Evolutionary conservation across 2,797 vertebrate species (phyloP).

Genomic region (Acropternis orthonyx): DNA sequence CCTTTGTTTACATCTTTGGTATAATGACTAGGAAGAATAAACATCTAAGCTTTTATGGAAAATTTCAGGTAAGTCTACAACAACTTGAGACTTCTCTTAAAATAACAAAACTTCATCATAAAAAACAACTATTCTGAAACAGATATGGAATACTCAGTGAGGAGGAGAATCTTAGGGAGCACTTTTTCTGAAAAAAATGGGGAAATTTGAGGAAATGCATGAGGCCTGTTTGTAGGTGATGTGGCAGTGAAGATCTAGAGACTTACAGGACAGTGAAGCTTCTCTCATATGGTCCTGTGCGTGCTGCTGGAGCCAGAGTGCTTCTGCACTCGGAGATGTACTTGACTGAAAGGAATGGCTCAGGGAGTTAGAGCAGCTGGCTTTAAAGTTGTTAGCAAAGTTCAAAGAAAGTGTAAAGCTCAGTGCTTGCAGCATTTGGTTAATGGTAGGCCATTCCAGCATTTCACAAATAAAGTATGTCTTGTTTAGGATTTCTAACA

Average conservation of each 20-base stretch:
- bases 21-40: not conserved
- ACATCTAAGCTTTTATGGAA: not conserved
- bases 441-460: not conserved
- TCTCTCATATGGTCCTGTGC: not conserved
- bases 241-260: not conserved
- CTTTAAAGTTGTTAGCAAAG: not conserved
- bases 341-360: not conserved
- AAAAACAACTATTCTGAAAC: not conserved
- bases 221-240: not conserved
- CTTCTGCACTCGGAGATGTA: fast-evolving
- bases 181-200: not conserved
- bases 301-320: not conserved
- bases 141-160: fast-evolving
- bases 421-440: not conserved
- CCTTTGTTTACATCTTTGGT: not conserved
- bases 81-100: not conserved
- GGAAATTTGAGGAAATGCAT: fast-evolving
- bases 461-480: constrained; percentile 9
- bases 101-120: not conserved
- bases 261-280: fast-evolving
- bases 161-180: not conserved
- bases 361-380: not conserved
- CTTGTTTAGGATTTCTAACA: constrained; percentile 35
- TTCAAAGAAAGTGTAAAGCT: constrained; percentile 30
- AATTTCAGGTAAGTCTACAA: not conserved